Conservation (phyloP, 1,140 invertebrate species). For the Linepithema humile region DNA sequence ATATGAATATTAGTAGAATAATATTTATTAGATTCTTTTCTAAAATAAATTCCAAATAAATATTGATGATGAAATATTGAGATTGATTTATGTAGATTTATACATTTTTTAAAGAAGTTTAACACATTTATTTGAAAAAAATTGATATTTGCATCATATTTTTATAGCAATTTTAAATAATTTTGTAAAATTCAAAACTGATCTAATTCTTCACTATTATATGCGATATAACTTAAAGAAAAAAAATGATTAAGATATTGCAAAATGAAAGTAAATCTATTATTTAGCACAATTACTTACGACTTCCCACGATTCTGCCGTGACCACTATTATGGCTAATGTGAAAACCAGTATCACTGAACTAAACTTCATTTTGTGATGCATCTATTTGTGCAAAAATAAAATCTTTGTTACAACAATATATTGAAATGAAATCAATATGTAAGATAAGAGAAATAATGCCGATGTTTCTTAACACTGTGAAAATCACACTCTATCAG, state of each 20-base stretch:
- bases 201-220: background rate
- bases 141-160: background rate
- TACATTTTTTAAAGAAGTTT: background rate
- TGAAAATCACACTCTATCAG: too few relatives aligned
- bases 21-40: too few relatives aligned
- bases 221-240: too few relatives aligned
- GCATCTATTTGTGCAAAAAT: too few relatives aligned
- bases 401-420: too few relatives aligned
- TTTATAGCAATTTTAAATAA: background rate
- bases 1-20: too few relatives aligned
- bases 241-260: background rate
- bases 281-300: background rate
- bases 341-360: background rate
- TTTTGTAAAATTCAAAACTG: background rate
- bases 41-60: too few relatives aligned
- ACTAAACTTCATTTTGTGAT: background rate
- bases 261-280: background rate
- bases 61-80: too few relatives aligned
- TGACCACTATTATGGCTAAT: background rate
- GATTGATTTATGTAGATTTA: too few relatives aligned
- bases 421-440: too few relatives aligned
- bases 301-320: background rate
- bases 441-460: too few relatives aligned
- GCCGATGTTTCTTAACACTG: too few relatives aligned
- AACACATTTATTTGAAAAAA: background rate